These are phyloP conservation scores for Macrophya alboannulata DNA, from an alignment of 2,888 invertebrate genomes.

Conservation along the genomic window DNA sequence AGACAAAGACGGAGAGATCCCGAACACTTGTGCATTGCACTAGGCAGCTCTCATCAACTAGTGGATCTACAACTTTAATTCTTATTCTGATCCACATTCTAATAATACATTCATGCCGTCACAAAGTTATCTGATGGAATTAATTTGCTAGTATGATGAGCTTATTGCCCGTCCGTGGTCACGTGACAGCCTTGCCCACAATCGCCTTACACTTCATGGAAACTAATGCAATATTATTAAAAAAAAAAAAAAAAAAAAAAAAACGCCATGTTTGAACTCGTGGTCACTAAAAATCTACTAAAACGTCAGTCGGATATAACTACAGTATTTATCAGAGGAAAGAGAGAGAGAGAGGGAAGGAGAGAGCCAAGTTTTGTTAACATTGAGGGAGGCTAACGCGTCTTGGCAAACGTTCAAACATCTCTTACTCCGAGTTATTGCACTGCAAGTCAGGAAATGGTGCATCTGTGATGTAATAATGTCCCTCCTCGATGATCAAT, in stretches of 20 bases:
- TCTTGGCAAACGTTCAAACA: not conserved
- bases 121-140: conserved; percentile 66
- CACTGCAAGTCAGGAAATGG: not conserved
- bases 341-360: not conserved
- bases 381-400: not conserved
- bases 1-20: not conserved
- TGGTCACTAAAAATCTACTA: not conserved
- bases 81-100: conserved; percentile 37
- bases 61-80: not conserved
- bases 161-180: conserved; percentile 11
- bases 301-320: not conserved
- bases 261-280: not conserved
- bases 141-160: conserved; percentile 66
- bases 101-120: conserved; percentile 51
- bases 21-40: not conserved
- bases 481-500: not conserved
- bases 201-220: conserved; percentile 10
- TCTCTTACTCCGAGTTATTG: not conserved
- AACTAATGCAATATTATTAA: not conserved
- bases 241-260: not conserved
- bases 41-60: not conserved
- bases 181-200: not conserved
- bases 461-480: not conserved
- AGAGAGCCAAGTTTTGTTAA: not conserved
- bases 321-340: not conserved